These are phyloP conservation scores for Sapayoa aenigma DNA, from an alignment of 2,113 vertebrate species.

Conservation along the genomic window DNA sequence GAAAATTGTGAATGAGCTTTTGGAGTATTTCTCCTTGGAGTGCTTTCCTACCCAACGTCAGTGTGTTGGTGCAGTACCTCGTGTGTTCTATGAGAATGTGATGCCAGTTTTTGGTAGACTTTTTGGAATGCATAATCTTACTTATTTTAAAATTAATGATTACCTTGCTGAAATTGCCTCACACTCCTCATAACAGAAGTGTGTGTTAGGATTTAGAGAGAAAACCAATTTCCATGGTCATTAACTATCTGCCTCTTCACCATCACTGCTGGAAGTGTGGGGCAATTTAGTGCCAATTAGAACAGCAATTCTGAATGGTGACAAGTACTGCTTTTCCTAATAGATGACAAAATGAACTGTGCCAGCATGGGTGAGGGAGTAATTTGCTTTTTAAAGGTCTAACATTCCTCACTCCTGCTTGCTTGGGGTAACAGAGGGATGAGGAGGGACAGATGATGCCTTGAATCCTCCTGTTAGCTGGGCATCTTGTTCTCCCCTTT, in stretches of 20 bases:
- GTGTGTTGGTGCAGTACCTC: neutral
- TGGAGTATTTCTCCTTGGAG: neutral
- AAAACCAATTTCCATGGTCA: neutral
- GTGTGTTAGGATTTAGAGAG: neutral
- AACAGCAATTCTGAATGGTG: neutral
- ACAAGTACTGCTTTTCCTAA: neutral
- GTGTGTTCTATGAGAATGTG: neutral
- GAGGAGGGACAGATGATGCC: neutral
- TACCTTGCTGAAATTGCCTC: neutral
- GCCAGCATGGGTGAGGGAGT: neutral
- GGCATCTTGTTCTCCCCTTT: neutral
- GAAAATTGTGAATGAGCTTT: neutral
- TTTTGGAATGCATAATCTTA: neutral
- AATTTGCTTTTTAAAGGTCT: neutral
- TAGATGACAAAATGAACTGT: neutral
- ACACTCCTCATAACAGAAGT: neutral
- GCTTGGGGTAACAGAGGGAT: neutral
- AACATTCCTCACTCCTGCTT: neutral
- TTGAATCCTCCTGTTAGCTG: neutral
- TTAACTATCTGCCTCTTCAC: neutral
- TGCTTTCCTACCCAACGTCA: neutral
- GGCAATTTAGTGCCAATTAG: constrained; percentile 15
- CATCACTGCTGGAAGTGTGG: neutral
- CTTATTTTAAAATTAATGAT: neutral
- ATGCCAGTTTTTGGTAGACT: neutral